Evolutionary conservation across 2,797 vertebrate species (phyloP).

Genomic region (Brotula barbata): DNA sequence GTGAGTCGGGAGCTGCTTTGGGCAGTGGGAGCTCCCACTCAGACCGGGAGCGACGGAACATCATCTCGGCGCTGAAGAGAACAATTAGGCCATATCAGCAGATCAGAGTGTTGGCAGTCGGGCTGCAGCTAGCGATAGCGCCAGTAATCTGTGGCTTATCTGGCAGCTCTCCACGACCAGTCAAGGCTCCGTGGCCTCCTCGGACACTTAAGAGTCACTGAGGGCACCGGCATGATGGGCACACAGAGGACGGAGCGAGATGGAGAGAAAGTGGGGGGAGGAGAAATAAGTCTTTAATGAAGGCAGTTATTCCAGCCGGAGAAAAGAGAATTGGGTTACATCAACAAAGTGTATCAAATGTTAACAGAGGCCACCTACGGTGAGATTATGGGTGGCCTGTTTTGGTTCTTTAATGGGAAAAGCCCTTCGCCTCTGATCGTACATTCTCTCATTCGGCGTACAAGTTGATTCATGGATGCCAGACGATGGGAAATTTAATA

Average conservation of each 20-base stretch:
- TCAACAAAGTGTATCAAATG: slow-evolving; percentile 67
- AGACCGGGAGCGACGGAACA: slow-evolving; percentile 40
- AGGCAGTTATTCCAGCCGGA: slow-evolving; percentile 68
- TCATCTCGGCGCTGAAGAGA: slow-evolving; percentile 72
- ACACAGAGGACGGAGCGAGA: slow-evolving; percentile 7
- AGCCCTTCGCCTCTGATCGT: slow-evolving; percentile 28
- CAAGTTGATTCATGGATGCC: slow-evolving; percentile 34
- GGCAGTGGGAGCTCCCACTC: slow-evolving; percentile 21
- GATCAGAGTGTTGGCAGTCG: slow-evolving; percentile 69
- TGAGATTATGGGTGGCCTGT: slow-evolving; percentile 71
- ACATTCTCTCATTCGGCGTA: slow-evolving; percentile 37
- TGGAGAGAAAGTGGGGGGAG: slow-evolving; percentile 47
- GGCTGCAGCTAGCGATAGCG: slow-evolving; percentile 62
- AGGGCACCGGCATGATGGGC: slow-evolving; percentile 57
- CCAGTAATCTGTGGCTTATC: slow-evolving; percentile 74
- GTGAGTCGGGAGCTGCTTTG: background rate
- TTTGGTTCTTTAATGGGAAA: slow-evolving; percentile 48
- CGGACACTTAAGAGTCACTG: slow-evolving; percentile 69
- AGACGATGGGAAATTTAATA: slow-evolving; percentile 35
- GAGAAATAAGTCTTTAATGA: slow-evolving; percentile 70
- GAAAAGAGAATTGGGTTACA: slow-evolving; percentile 60
- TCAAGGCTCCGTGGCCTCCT: slow-evolving; percentile 62
- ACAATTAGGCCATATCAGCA: slow-evolving; percentile 77
- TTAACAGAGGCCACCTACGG: slow-evolving; percentile 72
- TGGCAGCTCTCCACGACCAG: slow-evolving; percentile 62